These are phyloP conservation scores for Poeciliopsis turrubarensis DNA, from an alignment of 2,113 vertebrate genomes.

Conservation along the genomic window DNA sequence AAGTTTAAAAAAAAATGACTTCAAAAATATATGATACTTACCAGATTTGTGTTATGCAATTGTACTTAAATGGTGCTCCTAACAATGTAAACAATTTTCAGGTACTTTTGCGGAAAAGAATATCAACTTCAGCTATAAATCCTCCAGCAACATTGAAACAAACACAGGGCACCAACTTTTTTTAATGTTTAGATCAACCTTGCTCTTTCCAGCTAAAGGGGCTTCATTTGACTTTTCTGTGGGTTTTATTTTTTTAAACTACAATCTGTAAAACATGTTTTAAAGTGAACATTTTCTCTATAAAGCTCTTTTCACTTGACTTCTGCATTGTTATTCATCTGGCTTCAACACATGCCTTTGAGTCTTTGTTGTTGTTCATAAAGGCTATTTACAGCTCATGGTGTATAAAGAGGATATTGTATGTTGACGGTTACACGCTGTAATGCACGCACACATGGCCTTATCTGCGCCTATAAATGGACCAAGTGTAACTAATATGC, in stretches of 20 bases:
- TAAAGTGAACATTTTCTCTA: conserved; percentile 64
- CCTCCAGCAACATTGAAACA: conserved; percentile 63
- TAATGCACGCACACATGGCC: conserved; percentile 46
- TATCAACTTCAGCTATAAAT: conserved; percentile 21
- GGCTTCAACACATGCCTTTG: not conserved
- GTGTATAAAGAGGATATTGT: conserved; percentile 50
- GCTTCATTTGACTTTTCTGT: conserved; percentile 16
- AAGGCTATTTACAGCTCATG: conserved; percentile 56
- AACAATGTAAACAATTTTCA: conserved; percentile 48
- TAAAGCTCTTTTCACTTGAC: conserved; percentile 61
- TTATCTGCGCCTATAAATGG: conserved; percentile 70
- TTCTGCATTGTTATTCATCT: conserved; percentile 49
- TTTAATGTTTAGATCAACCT: conserved; percentile 29
- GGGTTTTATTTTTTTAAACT: conserved; percentile 41
- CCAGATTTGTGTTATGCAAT: conserved; percentile 51
- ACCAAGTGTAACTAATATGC: conserved; percentile 69
- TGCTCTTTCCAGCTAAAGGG: conserved; percentile 37
- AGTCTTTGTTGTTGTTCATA: conserved; percentile 9
- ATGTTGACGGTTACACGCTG: conserved; percentile 53
- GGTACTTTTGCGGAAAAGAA: conserved; percentile 49
- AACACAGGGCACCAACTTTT: conserved; percentile 38
- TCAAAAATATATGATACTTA: conserved; percentile 15
- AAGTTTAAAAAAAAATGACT: not conserved
- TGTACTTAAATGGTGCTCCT: conserved; percentile 52
- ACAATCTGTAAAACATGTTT: conserved; percentile 60